These are phyloP conservation scores for Coenonympha glycerion DNA, from an alignment of 2,888 invertebrate genomes.

Conservation along the genomic window DNA sequence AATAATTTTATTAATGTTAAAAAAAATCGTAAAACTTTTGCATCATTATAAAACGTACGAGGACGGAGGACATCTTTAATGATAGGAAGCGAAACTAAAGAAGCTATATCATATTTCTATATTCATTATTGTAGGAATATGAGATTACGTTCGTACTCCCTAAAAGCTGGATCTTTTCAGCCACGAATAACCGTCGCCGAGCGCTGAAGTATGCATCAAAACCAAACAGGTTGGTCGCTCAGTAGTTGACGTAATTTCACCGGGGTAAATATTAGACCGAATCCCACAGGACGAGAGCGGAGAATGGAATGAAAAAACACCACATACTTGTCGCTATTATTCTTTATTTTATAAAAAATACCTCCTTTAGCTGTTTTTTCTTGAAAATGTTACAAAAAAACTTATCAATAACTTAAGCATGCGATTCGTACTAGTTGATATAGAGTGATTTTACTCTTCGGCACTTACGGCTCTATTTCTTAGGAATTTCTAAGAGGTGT, in stretches of 20 bases:
- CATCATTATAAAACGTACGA: too few species aligned
- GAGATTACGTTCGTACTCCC: constrained; percentile 25
- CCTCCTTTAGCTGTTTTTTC: constrained; percentile 31
- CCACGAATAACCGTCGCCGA: constrained; percentile 31
- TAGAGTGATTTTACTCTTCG: background rate
- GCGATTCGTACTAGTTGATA: background rate
- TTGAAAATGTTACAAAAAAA: too few species aligned
- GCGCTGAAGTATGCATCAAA: constrained; percentile 70
- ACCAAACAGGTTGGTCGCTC: constrained; percentile 64
- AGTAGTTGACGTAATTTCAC: constrained; percentile 64
- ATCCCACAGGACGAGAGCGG: constrained; percentile 56
- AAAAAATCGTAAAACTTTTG: background rate
- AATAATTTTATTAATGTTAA: too few species aligned
- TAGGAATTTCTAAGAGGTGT: too few species aligned
- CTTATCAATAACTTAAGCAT: background rate
- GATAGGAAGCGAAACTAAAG: constrained; percentile 6
- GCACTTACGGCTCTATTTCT: too few species aligned
- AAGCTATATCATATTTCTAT: constrained; percentile 9
- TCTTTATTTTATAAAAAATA: background rate
- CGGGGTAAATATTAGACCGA: constrained; percentile 67
- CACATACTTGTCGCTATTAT: constrained; percentile 41
- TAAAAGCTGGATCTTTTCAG: constrained; percentile 33
- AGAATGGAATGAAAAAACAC: constrained; percentile 60
- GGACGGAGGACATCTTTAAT: background rate
- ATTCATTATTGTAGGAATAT: constrained; percentile 24